Percentiles rank a stretch among this genome's conserved stretches.
Conservation (phyloP, 2,797 vertebrate genomes). For the Mormyrops attenuatus region DNA sequence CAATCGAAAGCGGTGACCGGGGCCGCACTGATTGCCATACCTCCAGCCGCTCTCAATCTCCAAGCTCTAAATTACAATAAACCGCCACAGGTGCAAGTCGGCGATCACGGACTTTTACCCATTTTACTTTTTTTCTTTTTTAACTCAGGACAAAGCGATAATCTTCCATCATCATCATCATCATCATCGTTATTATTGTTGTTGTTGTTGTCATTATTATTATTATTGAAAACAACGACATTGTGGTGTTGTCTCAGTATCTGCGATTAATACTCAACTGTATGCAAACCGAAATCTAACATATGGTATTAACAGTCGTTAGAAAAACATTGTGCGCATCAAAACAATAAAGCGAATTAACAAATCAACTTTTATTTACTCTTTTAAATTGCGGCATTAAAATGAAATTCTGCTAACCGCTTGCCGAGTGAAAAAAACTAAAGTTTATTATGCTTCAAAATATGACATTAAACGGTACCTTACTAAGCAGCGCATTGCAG, state of each 20-base stretch:
- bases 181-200: background rate
- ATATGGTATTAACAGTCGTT: background rate
- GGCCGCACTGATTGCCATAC: slow-evolving; percentile 36
- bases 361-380: background rate
- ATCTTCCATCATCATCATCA: background rate
- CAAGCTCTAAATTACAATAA: slow-evolving; percentile 21
- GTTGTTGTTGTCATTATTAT: background rate
- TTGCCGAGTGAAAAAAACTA: background rate
- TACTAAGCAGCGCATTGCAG: background rate
- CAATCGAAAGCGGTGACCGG: slow-evolving; percentile 68
- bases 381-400: background rate
- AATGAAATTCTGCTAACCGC: background rate
- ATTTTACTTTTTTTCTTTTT: background rate
- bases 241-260: background rate
- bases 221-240: background rate
- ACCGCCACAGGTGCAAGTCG: slow-evolving; percentile 18
- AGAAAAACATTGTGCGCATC: background rate
- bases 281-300: background rate
- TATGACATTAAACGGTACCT: background rate
- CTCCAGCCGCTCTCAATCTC: slow-evolving; percentile 30
- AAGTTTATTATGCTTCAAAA: background rate
- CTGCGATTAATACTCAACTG: background rate
- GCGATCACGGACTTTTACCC: background rate
- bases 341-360: background rate
- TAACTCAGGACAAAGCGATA: background rate